Percentiles rank a stretch among this genome's conserved stretches.
phyloP scores from a whole-genome alignment of 2,113 vertebrate species.

The Pangasianodon gigas region DNA sequence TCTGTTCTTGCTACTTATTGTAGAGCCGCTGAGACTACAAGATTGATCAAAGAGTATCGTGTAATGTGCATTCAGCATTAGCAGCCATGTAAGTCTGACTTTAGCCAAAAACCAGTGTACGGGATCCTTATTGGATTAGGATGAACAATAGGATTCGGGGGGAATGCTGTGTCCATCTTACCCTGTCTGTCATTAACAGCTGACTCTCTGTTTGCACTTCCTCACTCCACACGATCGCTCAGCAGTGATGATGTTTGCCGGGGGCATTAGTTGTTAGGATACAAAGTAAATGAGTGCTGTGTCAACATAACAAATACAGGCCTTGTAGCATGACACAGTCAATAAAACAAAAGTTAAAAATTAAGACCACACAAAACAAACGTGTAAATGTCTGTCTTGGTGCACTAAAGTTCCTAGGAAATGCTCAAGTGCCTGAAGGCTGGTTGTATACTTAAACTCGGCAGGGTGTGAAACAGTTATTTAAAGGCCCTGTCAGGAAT shows the following conservation, averaged over 20 bases:
- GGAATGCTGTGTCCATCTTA: background rate
- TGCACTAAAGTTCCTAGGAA: background rate
- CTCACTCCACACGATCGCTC: background rate
- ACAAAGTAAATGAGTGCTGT: constrained; percentile 2
- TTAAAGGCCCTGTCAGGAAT: background rate
- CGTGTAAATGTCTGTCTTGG: background rate
- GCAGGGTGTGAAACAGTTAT: background rate
- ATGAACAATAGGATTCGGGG: background rate
- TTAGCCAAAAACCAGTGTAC: background rate
- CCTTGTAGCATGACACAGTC: constrained; percentile 10
- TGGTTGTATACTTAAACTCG: background rate
- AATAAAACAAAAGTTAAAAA: constrained; percentile 40
- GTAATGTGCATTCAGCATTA: background rate
- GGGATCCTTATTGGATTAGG: background rate
- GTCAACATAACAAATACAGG: background rate
- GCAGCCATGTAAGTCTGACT: background rate
- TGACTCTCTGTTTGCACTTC: background rate
- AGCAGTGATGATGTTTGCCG: background rate
- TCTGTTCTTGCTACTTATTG: background rate
- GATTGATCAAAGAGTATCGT: background rate
- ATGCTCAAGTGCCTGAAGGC: background rate
- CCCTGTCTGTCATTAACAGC: background rate
- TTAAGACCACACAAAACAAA: constrained; percentile 19
- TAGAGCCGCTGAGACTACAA: background rate
- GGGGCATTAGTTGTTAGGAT: constrained; percentile 13